Conservation (phyloP, 2,113 vertebrate species). For the Vicugna pacos region DNA sequence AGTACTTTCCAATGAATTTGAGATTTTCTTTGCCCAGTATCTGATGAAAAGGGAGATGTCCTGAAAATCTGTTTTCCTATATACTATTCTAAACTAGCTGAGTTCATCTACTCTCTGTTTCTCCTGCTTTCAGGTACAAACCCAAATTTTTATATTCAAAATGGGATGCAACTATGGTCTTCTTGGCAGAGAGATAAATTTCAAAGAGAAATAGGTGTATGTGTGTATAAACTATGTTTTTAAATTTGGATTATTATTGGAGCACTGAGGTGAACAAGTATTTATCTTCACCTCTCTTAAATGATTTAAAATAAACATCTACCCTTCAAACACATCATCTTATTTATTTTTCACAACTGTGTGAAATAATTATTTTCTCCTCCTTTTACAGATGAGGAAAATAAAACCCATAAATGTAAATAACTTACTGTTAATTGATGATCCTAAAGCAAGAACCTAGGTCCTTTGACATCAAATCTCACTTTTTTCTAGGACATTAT, state of each 20-base stretch:
- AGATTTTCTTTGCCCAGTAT: constrained; percentile 7
- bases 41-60: not conserved
- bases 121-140: not conserved
- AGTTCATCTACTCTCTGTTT: not conserved
- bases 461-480: not conserved
- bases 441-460: not conserved
- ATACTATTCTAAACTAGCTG: not conserved
- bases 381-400: not conserved
- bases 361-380: not conserved
- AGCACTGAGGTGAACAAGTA: not conserved
- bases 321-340: not conserved
- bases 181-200: constrained; percentile 47
- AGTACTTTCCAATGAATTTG: constrained; percentile 57
- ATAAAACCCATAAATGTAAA: not conserved
- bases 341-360: not conserved
- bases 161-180: not conserved
- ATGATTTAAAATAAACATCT: not conserved
- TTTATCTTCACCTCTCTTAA: not conserved
- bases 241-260: not conserved
- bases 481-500: not conserved
- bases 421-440: not conserved
- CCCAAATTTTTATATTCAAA: not conserved
- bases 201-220: not conserved
- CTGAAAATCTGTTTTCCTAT: constrained; percentile 57
- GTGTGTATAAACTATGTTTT: not conserved